Conservation (phyloP, 2,888 invertebrate genomes). For the Criorhina ranunculi region DNA sequence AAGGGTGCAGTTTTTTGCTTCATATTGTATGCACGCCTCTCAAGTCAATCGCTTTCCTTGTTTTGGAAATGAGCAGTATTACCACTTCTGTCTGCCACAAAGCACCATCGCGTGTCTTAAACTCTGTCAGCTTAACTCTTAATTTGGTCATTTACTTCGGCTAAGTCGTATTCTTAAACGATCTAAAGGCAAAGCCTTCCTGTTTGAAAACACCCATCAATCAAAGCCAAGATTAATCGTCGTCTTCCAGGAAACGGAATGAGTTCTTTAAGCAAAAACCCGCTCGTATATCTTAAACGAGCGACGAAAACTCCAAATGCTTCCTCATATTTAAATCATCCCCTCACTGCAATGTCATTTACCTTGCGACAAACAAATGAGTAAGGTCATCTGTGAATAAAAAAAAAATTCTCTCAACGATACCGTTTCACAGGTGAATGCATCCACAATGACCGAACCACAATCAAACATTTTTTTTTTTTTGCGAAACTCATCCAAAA, state of each 20-base stretch:
- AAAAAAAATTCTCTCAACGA: constrained; percentile 24
- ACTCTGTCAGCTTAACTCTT: no score
- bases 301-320: constrained; percentile 17
- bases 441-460: constrained; percentile 37
- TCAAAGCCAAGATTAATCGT: constrained; percentile 5
- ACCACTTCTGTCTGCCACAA: no score
- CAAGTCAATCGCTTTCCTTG: no score
- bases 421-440: constrained; percentile 44
- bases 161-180: no score
- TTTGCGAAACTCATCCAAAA: constrained; percentile 21
- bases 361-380: constrained; percentile 39
- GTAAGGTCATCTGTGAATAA: constrained; percentile 16
- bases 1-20: no score
- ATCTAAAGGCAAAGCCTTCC: no score
- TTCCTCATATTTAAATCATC: constrained; percentile 52
- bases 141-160: no score
- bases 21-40: no score
- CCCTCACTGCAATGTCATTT: constrained; percentile 37
- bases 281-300: constrained; percentile 12
- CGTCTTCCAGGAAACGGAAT: neutral
- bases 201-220: neutral
- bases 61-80: no score
- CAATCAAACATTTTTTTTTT: constrained; percentile 8
- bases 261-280: constrained; percentile 5
- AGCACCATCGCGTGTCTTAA: no score